These are phyloP conservation scores for Rhinoraja longicauda DNA, from an alignment of 2,797 vertebrate genomes.

Conservation along the genomic window DNA sequence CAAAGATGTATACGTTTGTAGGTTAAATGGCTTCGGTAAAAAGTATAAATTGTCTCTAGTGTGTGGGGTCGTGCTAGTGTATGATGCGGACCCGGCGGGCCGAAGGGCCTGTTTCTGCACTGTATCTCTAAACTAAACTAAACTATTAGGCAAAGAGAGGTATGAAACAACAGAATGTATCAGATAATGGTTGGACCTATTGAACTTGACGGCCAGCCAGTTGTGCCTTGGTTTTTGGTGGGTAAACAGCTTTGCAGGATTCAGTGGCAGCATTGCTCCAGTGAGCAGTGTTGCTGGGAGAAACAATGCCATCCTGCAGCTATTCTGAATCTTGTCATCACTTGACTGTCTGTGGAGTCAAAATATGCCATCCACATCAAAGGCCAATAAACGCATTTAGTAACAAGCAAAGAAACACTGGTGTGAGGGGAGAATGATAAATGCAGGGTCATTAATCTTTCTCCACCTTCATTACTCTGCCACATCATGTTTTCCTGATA, in stretches of 20 bases:
- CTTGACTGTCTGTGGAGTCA: slow-evolving; percentile 52
- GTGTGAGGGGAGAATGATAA: slow-evolving; percentile 50
- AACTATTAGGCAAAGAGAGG: neutral
- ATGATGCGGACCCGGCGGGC: no score
- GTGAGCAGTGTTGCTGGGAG: slow-evolving; percentile 14
- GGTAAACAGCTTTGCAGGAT: neutral
- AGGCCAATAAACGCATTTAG: slow-evolving; percentile 53
- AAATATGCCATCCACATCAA: slow-evolving; percentile 49
- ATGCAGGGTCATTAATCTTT: slow-evolving; percentile 55
- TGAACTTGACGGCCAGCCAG: neutral
- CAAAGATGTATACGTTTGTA: no score
- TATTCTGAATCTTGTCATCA: slow-evolving; percentile 55
- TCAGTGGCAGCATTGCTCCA: neutral
- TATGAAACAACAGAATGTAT: neutral
- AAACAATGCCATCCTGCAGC: slow-evolving; percentile 43
- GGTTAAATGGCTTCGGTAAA: no score
- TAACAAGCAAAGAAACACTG: slow-evolving; percentile 47
- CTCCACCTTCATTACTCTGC: slow-evolving; percentile 48
- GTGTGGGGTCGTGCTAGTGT: no score
- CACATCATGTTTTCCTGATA: slow-evolving; percentile 43
- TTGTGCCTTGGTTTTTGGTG: neutral
- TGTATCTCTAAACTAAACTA: no score
- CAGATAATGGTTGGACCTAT: neutral
- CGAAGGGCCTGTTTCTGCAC: no score
- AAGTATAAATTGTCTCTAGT: no score